phyloP scores from a whole-genome alignment of 2,113 vertebrate genomes.

The Paedocypris sp. region DNA sequence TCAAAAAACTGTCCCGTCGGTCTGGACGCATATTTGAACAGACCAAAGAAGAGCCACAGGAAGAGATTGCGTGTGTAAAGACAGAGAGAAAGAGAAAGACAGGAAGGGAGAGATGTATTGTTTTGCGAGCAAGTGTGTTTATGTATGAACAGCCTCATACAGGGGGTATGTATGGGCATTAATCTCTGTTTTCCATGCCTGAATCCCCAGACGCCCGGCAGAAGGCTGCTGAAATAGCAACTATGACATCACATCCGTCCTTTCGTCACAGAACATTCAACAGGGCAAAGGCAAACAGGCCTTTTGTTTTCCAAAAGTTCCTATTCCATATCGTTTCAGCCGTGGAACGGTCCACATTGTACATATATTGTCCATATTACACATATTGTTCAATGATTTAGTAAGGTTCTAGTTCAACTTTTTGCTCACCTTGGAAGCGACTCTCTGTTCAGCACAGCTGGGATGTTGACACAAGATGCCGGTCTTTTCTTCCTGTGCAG shows the following conservation, averaged over 20 bases:
- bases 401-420: no score
- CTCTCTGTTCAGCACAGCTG: background rate
- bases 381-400: no score
- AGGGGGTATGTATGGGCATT: background rate
- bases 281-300: constrained; percentile 5
- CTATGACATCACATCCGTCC: constrained; percentile 13
- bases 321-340: background rate
- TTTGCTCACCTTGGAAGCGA: constrained; percentile 25
- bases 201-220: background rate
- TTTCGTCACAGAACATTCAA: background rate
- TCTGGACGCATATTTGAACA: background rate
- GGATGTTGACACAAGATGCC: constrained; percentile 26
- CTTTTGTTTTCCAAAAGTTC: background rate
- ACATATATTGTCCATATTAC: no score
- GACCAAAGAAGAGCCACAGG: background rate
- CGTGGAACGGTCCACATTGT: background rate
- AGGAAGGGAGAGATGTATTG: background rate
- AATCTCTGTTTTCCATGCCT: constrained; percentile 8
- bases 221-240: background rate
- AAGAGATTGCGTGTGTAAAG: background rate
- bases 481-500: constrained; percentile 16
- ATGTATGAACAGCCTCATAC: background rate
- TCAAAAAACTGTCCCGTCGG: background rate
- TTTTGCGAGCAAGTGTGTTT: background rate
- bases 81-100: background rate